These are phyloP conservation scores for Gymnogyps californianus DNA, from an alignment of 2,113 vertebrate species.

Conservation along the genomic window DNA sequence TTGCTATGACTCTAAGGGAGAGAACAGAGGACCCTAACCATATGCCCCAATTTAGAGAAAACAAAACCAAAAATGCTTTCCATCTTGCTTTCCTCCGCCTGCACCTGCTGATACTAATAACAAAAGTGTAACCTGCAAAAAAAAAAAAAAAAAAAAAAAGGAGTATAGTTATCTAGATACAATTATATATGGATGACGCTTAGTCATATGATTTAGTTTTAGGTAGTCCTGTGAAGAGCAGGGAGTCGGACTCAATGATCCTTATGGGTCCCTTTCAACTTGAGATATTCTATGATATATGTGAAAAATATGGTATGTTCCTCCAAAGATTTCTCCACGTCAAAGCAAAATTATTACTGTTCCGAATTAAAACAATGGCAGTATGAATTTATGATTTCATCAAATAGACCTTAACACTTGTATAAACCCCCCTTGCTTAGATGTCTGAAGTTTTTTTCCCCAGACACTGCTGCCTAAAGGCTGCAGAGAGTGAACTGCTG, in stretches of 20 bases:
- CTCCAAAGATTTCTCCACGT: neutral
- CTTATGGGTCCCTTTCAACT: neutral
- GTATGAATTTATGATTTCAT: neutral
- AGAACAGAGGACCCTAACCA: neutral
- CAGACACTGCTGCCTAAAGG: neutral
- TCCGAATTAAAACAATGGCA: neutral
- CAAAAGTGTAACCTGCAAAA: neutral
- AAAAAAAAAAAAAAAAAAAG: neutral
- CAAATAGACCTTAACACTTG: neutral
- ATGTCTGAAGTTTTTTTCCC: neutral
- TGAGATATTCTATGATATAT: neutral
- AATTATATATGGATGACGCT: accelerated
- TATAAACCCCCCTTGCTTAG: neutral
- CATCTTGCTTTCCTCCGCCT: neutral
- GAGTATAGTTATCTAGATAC: neutral
- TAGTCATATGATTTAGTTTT: neutral
- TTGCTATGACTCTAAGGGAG: neutral
- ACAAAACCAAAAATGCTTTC: neutral
- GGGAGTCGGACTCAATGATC: neutral
- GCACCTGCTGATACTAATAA: neutral
- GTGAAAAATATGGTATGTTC: neutral
- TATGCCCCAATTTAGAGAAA: neutral
- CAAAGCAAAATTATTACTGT: neutral
- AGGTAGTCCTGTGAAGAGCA: neutral
- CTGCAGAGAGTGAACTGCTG: neutral